Base-by-base conservation (phyloP, 2,113 vertebrate genomes). In the Perognathus longimembris region DNA sequence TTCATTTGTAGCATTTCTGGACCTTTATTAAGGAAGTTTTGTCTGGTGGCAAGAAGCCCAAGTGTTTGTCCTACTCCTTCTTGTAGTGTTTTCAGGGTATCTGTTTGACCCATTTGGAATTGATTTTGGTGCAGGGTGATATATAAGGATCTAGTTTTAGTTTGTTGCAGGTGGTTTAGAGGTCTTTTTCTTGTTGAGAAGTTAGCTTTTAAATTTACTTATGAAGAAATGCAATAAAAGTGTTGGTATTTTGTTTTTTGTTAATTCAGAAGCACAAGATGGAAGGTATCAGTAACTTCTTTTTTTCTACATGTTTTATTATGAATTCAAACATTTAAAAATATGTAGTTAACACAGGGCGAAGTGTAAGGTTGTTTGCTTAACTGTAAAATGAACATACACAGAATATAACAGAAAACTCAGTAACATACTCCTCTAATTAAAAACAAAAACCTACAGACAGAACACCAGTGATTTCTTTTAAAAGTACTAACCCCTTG, bases 131-230 rank as follows among this genome's bases (percentile, higher is more conserved):
- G n/a, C n/a, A n/a, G n/a, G n/a, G n/a, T n/a, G n/a, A n/a, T n/a
- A n/a, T n/a, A n/a, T n/a, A n/a, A n/a, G n/a, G n/a, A n/a, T n/a
- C n/a, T n/a, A n/a, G n/a, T n/a, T n/a, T n/a, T n/a, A n/a, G n/a
- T n/a, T n/a, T n/a, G n/a, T n/a, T n/a, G n/a, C n/a, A n/a, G n/a
- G n/a, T n/a, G 81, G 28, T 94, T 89, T 94, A 95, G 75, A 95
- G 81, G 78, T 88, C 42, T 63, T 79, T 92, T 95, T 88, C 82
- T 83, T 90, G n/a, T 93, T 45, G 21, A 85, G 42, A 96, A 91
- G 22, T 76, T 85, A 92, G 54, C 61, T 83, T 93, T 85, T 92
- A 36, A 93, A 95, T 92, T 92, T 90, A 94, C 79, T 85, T 93
- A 54, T 88, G 83, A 95, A 88, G 92, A 93, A 91, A 95, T 90